Evolutionary conservation across 1,140 invertebrate genomes (phyloP).

Genomic region (Triops longicaudatus): DNA sequence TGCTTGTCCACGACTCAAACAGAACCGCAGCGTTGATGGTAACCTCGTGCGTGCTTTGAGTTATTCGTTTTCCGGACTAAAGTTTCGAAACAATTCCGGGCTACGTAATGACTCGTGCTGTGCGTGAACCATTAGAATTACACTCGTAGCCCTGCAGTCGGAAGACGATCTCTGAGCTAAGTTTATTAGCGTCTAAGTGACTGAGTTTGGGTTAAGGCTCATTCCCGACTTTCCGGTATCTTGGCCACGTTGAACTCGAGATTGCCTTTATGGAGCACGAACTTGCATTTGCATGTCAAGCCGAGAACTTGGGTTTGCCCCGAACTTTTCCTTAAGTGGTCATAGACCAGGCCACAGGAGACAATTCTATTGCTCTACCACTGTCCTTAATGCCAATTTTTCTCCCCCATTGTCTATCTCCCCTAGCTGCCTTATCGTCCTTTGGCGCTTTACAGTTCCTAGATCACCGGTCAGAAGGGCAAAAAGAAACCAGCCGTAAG

Average conservation of each 20-base stretch:
- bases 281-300: constrained; percentile 7
- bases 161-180: no score
- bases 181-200: neutral
- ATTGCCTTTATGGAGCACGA: neutral
- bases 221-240: neutral
- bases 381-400: neutral
- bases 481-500: neutral
- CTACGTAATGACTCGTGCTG: no score
- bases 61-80: no score
- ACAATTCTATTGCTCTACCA: neutral
- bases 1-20: no score
- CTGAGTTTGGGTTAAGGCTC: neutral
- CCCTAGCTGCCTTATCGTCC: no score
- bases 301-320: neutral
- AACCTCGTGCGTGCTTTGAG: no score
- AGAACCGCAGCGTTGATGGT: no score
- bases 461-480: neutral
- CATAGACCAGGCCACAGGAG: neutral
- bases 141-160: no score
- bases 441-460: neutral
- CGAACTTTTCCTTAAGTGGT: neutral
- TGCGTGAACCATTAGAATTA: no score
- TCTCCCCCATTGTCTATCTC: neutral
- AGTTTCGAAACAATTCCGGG: no score
- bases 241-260: neutral